Percentiles rank a stretch among this genome's conserved stretches.
These are phyloP conservation scores for Desoria tigrina DNA, from an alignment of 2,888 invertebrate genomes.

Conservation along the genomic window DNA sequence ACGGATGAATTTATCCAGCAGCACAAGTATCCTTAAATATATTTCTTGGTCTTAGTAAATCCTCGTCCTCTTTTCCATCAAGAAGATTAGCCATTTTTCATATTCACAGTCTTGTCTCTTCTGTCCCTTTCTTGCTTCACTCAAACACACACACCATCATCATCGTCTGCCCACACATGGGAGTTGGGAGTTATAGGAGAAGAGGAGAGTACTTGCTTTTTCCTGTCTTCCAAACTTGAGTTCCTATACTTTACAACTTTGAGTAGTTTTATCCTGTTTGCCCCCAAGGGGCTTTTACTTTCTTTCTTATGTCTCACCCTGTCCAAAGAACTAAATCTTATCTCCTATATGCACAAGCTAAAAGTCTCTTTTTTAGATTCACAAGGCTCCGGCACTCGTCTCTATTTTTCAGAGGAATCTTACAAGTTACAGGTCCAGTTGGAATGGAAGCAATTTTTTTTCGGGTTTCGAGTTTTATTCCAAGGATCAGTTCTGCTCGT, in stretches of 20 bases:
- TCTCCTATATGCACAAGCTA: no score
- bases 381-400: no score
- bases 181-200: no score
- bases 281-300: conserved; percentile 37
- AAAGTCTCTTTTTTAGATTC: no score
- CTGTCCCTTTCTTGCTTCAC: conserved; percentile 6
- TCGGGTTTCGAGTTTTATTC: no score
- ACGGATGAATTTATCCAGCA: conserved; percentile 1
- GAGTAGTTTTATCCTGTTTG: conserved; percentile 22
- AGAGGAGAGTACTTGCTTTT: background rate
- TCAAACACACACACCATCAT: conserved; percentile 13
- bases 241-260: background rate
- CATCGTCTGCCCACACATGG: background rate
- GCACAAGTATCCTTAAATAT: background rate
- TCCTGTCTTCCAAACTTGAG: conserved; percentile 4
- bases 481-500: no score
- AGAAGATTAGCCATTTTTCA: conserved; percentile 49
- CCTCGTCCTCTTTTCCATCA: conserved; percentile 37
- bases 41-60: background rate
- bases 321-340: no score
- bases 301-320: conserved; percentile 13
- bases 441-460: no score
- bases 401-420: background rate
- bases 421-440: no score
- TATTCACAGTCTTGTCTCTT: conserved; percentile 39